Base-by-base conservation (phyloP, 1,140 invertebrate genomes). In the Chrysoperla carnea region DNA sequence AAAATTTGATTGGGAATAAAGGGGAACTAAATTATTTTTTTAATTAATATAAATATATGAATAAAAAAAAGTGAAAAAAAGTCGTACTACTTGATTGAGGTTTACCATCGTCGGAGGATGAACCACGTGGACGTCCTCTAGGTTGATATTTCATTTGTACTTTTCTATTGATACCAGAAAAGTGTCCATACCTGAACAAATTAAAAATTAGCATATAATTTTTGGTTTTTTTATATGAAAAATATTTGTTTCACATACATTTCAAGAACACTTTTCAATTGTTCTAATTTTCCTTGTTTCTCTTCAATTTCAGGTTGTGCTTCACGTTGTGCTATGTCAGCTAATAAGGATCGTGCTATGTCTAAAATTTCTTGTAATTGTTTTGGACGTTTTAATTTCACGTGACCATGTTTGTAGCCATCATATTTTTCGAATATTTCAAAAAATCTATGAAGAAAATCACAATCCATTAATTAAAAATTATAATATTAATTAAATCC, bases 141-240 rank as follows among this genome's bases (percentile, higher is more conserved):
- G 94, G 95, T 63, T 98, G 91, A 65, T 99, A 99, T 64, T 99
- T 99, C 72, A 99, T 82, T 70, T 99, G 96, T 33, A 99, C 92
- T 70, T 99, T 99, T 38, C 96, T 78, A 73, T 99, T 99, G 48
- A 99, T 99, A 12, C 96, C 96, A 35, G 93, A 98, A 67, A 99
- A 99, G 67, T 99, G 93, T 0, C 96, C 95, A 66, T 99, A 96
- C 89, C 89, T 93, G 46, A 29, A 33, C 6, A 33, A 38, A 33
- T 23, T 28, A 39, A 39, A 29, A 14, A 37, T 12, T 27, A 46
- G 36, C 11, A 13, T 31, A 29, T 39, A 43, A 27, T 37, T 44
- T 37, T 46, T 41, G 41, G 42, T 35, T 40, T 13, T 43, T 9
- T n/a, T n/a, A n/a, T 31, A 39, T 8, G 44, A 31, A 41, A 33